Evolutionary conservation across 1,140 invertebrate species (phyloP).

Genomic region (Dryas iulia): DNA sequence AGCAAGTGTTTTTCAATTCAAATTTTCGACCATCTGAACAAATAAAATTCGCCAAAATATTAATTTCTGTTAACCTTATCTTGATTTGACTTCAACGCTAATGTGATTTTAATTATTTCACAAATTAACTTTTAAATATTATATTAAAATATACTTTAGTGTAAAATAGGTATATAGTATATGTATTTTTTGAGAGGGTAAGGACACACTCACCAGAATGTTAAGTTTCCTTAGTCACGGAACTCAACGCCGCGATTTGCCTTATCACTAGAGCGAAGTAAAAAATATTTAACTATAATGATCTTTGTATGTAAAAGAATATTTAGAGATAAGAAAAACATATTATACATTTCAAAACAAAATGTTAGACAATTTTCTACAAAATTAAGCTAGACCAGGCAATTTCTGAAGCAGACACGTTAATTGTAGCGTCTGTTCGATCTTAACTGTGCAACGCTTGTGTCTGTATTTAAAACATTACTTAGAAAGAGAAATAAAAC

Average conservation of each 20-base stretch:
- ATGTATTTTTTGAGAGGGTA: too few relatives aligned
- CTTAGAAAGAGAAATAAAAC: background rate
- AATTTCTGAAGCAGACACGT: conserved; percentile 34
- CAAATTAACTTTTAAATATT: too few relatives aligned
- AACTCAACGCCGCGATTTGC: too few relatives aligned
- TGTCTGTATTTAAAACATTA: conserved; percentile 18
- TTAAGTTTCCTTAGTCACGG: too few relatives aligned
- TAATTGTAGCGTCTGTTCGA: conserved; percentile 44
- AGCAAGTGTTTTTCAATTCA: conserved; percentile 46
- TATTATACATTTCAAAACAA: background rate
- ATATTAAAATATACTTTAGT: too few relatives aligned
- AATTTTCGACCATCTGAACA: conserved; percentile 52
- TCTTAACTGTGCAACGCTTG: conserved; percentile 34
- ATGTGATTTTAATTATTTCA: conserved; percentile 13
- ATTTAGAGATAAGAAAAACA: too few relatives aligned
- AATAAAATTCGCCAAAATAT: conserved; percentile 40
- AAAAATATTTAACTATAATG: too few relatives aligned
- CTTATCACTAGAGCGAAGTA: too few relatives aligned
- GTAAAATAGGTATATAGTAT: too few relatives aligned
- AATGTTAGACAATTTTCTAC: background rate
- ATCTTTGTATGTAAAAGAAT: too few relatives aligned
- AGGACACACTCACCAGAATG: too few relatives aligned
- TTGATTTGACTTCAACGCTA: background rate
- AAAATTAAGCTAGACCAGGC: background rate
- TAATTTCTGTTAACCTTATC: conserved; percentile 17